These are phyloP conservation scores for Ctenomys sociabilis DNA, from an alignment of 2,113 vertebrate species.

Conservation along the genomic window DNA sequence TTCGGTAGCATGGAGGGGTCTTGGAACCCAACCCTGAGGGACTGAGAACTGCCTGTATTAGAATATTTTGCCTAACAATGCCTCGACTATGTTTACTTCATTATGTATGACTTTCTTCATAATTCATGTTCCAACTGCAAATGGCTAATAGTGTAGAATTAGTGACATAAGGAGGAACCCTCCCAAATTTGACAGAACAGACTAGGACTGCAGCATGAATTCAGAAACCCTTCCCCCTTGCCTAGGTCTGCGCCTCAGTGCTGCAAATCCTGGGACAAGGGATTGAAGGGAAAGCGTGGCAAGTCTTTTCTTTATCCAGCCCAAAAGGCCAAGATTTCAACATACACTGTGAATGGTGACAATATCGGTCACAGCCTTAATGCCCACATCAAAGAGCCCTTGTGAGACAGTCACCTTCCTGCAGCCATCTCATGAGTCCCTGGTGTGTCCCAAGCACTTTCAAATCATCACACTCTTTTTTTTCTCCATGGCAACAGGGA, in stretches of 20 bases:
- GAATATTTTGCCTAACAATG: background rate
- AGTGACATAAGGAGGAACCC: background rate
- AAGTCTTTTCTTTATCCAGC: slow-evolving; percentile 59
- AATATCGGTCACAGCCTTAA: slow-evolving; percentile 64
- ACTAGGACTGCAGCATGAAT: background rate
- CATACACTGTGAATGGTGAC: slow-evolving; percentile 63
- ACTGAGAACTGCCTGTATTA: background rate
- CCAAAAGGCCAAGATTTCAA: slow-evolving; percentile 48
- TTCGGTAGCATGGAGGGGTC: background rate
- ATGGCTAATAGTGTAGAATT: background rate
- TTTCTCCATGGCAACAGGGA: slow-evolving; percentile 53
- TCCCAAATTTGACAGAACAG: background rate
- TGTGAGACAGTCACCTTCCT: slow-evolving; percentile 53
- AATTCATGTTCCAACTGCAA: background rate
- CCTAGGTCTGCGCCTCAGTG: background rate
- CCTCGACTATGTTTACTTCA: background rate
- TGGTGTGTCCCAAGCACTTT: slow-evolving; percentile 20
- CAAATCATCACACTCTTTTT: slow-evolving; percentile 66
- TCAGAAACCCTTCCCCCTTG: background rate
- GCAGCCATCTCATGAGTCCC: slow-evolving; percentile 5
- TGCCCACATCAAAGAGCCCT: slow-evolving; percentile 60
- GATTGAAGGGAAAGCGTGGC: background rate
- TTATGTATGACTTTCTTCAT: background rate
- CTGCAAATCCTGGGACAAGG: slow-evolving; percentile 18
- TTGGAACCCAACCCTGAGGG: background rate